Base-by-base conservation (phyloP, 2,113 vertebrate genomes). In the Rhynchomys soricoides region DNA sequence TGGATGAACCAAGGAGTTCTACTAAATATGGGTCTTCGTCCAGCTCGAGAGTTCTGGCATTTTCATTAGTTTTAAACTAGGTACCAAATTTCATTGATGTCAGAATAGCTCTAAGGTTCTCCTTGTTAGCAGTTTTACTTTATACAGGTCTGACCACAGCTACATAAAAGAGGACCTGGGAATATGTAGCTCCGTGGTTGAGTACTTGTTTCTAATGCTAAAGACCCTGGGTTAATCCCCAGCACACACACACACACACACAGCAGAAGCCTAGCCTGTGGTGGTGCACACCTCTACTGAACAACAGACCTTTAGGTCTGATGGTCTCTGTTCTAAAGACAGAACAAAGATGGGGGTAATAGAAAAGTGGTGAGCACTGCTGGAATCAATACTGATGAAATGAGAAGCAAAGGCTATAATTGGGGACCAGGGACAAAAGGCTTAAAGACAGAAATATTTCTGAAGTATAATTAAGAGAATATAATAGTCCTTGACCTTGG, bases 61-160 rank as follows among this genome's bases (percentile, higher is more conserved):
- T 95, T 86, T 81, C n/a, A 37, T 89, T 75, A 88, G 57, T 82
- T 92, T 91, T 91, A 91, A 87, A 91, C 57, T 77, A 68, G 17
- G 34, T 29, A 59, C 24, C 6, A 71, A 62, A 21, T 37, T 73
- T 79, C 31, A n/a, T 57, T 13, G 79, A 17, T 59, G 31, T 48
- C 64, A 86, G 62, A 90, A 45, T 81, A 31, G 62, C 7, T 78
- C 73, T 77, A 64, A 77, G 13, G 31, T 64, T 55, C 10, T 90
- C 19, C 43, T 86, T 85, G 85, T 64, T 75, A 85, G 16, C 43
- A 31, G 15, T 50, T 89, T 74, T 48, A 70, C 5, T 10, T 81
- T 64, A 78, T n/a, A 86, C 9, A 64, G 43, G 29, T 68, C 70
- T 78, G 29, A 55, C 22, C 8, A 52, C 22, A 55, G 29, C 62